A percentile compares a stretch with the other conserved stretches of the same genome.
phyloP scores from a whole-genome alignment of 2,113 vertebrate genomes.

The Gobius niger region DNA sequence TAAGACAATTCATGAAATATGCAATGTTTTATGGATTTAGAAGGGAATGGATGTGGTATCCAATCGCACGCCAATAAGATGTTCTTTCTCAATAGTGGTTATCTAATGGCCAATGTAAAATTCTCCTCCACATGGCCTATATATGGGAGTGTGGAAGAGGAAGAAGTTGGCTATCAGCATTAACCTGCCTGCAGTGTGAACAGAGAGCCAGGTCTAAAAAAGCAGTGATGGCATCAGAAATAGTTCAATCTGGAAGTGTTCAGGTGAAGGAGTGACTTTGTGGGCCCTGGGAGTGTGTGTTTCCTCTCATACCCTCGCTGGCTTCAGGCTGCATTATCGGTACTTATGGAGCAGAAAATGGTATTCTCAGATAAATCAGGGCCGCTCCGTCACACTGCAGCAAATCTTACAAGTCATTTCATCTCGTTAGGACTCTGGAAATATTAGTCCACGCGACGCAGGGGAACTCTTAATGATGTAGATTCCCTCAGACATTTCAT shows the following conservation, averaged over 20 bases:
- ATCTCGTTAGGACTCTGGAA: constrained; percentile 55
- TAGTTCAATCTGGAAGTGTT: constrained; percentile 67
- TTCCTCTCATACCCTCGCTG: constrained; percentile 61
- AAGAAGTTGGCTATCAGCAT: neutral
- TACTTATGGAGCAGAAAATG: constrained; percentile 72
- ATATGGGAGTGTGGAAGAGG: neutral
- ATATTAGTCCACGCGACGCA: constrained; percentile 45
- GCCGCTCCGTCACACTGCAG: constrained; percentile 55
- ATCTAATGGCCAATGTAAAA: too few species aligned
- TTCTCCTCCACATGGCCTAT: too few species aligned
- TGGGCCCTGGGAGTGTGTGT: constrained; percentile 68
- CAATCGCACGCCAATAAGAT: too few species aligned
- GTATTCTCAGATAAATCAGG: constrained; percentile 68
- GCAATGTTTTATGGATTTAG: neutral
- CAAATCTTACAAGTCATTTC: constrained; percentile 67
- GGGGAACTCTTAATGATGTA: too few species aligned
- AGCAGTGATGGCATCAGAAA: constrained; percentile 38
- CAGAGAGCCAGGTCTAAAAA: constrained; percentile 38
- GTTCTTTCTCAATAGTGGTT: too few species aligned
- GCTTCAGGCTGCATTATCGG: constrained; percentile 65
- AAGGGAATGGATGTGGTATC: too few species aligned
- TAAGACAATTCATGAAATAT: neutral
- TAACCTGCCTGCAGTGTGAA: constrained; percentile 11
- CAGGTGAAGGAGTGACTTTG: constrained; percentile 69
- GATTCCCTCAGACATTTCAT: too few species aligned